A percentile compares a stretch with the other conserved stretches of the same genome.
phyloP scores from a whole-genome alignment of 2,113 vertebrate genomes.

The Thunnus maccoyii region DNA sequence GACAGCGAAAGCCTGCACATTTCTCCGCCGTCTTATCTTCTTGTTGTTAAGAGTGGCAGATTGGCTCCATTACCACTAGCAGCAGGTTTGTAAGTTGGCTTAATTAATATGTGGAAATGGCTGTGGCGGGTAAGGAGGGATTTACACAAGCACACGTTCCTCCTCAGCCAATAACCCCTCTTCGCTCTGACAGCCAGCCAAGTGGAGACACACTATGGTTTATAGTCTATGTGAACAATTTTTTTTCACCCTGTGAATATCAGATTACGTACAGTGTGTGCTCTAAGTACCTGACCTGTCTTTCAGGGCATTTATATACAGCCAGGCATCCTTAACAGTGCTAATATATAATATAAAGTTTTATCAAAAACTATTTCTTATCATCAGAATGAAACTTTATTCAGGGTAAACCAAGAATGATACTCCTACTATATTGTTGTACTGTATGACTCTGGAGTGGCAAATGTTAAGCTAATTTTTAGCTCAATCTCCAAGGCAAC shows the following conservation, averaged over 20 bases:
- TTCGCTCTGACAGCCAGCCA: conserved; percentile 70
- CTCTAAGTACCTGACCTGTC: conserved; percentile 10
- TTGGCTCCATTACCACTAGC: conserved; percentile 75
- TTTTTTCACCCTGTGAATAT: conserved; percentile 34
- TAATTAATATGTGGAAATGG: conserved; percentile 81
- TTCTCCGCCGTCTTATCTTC: conserved; percentile 58
- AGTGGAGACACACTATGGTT: conserved; percentile 52
- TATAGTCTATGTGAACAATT: conserved; percentile 23
- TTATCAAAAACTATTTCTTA: not conserved
- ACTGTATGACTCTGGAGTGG: conserved; percentile 3
- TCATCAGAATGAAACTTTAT: conserved; percentile 1
- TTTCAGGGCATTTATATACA: not conserved
- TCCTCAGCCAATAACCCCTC: conserved; percentile 65
- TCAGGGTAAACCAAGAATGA: not conserved
- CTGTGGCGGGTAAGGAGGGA: conserved; percentile 65
- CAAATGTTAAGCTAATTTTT: conserved; percentile 46
- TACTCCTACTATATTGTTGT: conserved; percentile 3
- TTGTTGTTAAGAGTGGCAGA: conserved; percentile 64
- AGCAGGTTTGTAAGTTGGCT: conserved; percentile 77
- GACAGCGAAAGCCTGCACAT: conserved; percentile 40
- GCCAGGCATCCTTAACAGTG: no score
- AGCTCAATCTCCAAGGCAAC: conserved; percentile 72
- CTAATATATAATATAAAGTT: not conserved
- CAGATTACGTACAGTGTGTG: conserved; percentile 1
- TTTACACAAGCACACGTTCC: conserved; percentile 65